A percentile compares a stretch with the other conserved stretches of the same genome.
Evolutionary conservation across 1,140 invertebrate species (phyloP).

Genomic region (Zaprionus tsacasi): DNA sequence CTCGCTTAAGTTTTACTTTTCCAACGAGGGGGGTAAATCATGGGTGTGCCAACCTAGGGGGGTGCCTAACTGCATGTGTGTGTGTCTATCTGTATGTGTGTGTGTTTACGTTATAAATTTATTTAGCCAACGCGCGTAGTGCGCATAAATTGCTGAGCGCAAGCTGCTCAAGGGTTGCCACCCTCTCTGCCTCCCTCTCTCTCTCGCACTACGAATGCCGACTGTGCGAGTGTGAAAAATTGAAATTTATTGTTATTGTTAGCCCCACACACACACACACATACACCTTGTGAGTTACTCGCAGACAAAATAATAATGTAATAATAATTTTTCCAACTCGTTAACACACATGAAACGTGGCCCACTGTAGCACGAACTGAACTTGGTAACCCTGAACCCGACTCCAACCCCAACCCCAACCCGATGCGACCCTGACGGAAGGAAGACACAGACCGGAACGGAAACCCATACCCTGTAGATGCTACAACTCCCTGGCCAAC

Average conservation of each 20-base stretch:
- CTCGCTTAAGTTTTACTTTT: slow-evolving; percentile 44
- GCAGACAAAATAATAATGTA: slow-evolving; percentile 80
- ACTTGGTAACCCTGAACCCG: slow-evolving; percentile 17
- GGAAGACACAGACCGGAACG: not conserved
- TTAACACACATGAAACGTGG: slow-evolving; percentile 74
- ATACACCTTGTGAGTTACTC: slow-evolving; percentile 48
- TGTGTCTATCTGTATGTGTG: slow-evolving; percentile 18
- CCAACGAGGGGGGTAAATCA: not conserved
- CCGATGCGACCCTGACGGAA: not conserved
- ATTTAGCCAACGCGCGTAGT: slow-evolving; percentile 75
- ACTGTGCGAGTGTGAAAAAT: slow-evolving; percentile 70
- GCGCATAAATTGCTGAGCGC: slow-evolving; percentile 72
- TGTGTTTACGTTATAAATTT: slow-evolving; percentile 71
- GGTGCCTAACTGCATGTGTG: slow-evolving; percentile 43
- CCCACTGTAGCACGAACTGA: slow-evolving; percentile 32
- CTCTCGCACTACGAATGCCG: slow-evolving; percentile 28
- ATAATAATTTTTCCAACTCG: slow-evolving; percentile 83
- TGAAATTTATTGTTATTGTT: slow-evolving; percentile 79
- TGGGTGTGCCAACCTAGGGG: not conserved
- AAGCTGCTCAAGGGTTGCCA: slow-evolving; percentile 68
- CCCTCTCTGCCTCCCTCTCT: not conserved
- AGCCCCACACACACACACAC: slow-evolving; percentile 49
- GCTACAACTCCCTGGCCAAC: not conserved
- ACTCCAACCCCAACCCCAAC: too few species aligned
- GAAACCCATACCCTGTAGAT: not conserved